phyloP scores from a whole-genome alignment of 1,140 invertebrate genomes.

The Zaprionus camerounensis region DNA sequence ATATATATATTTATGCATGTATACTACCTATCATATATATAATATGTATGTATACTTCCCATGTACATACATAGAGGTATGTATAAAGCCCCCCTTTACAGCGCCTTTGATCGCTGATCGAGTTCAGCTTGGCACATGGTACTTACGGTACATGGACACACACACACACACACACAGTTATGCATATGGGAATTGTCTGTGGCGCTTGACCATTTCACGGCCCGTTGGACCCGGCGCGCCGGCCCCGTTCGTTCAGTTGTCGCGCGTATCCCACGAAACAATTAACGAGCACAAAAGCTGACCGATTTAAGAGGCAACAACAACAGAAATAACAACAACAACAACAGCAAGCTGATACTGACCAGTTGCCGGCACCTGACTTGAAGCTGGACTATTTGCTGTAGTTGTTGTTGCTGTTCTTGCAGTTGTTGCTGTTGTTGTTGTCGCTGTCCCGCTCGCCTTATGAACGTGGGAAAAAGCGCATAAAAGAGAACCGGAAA shows the following conservation, averaged over 20 bases:
- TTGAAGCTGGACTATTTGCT: constrained; percentile 36
- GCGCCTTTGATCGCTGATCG: background rate
- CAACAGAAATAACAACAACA: constrained; percentile 4
- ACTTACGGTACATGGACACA: constrained; percentile 1
- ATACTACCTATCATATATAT: too few species aligned
- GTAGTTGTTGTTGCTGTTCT: constrained; percentile 16
- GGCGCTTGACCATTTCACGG: constrained; percentile 15
- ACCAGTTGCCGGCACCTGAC: constrained; percentile 48
- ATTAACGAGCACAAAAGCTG: constrained; percentile 65
- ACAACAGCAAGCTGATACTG: constrained; percentile 23
- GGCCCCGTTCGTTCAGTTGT: constrained; percentile 29
- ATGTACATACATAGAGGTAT: too few species aligned
- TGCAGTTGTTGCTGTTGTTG: constrained; percentile 14
- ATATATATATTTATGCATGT: too few species aligned
- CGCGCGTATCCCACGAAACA: constrained; percentile 69
- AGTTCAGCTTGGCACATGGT: background rate
- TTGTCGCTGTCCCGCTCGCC: constrained; percentile 25
- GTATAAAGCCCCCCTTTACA: background rate
- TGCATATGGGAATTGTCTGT: constrained; percentile 30
- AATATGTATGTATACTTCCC: too few species aligned
- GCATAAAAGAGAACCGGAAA: constrained; percentile 56
- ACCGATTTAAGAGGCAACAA: constrained; percentile 49
- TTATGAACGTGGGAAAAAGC: constrained; percentile 78
- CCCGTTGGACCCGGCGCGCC: background rate
- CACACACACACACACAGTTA: constrained; percentile 15